Percentiles rank a stretch among this genome's conserved stretches.
phyloP scores from a whole-genome alignment of 2,888 invertebrate species.

The Amphiduros pacificus region DNA sequence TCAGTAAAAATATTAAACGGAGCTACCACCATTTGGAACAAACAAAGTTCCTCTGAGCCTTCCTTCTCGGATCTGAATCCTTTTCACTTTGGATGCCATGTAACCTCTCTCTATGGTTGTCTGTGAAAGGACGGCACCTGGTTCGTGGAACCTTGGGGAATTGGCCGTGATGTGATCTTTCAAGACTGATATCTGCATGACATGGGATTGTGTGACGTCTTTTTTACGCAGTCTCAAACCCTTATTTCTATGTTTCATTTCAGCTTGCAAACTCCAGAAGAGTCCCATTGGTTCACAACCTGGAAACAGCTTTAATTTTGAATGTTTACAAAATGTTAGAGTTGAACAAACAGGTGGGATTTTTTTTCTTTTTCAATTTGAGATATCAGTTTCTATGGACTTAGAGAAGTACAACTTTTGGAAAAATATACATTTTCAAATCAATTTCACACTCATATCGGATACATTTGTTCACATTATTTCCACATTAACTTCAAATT shows the following conservation, averaged over 20 bases:
- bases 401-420: no score
- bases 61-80: slow-evolving; percentile 14
- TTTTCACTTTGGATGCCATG: slow-evolving; percentile 6
- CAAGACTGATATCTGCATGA: not conserved
- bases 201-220: not conserved
- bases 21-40: slow-evolving; percentile 11
- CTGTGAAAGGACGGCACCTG: not conserved
- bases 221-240: slow-evolving; percentile 5
- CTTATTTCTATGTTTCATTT: not conserved
- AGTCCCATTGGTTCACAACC: slow-evolving; percentile 20
- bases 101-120: not conserved
- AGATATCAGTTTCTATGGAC: no score
- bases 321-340: no score
- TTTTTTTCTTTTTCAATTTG: no score
- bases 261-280: slow-evolving; percentile 17
- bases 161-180: not conserved
- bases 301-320: no score
- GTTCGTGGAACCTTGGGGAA: not conserved
- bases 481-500: no score
- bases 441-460: no score
- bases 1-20: no score
- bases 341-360: no score
- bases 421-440: no score
- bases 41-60: slow-evolving; percentile 18
- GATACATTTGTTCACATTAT: no score